Evolutionary conservation across 2,888 invertebrate genomes (phyloP).

Genomic region (Ormyrus pomaceus): DNA sequence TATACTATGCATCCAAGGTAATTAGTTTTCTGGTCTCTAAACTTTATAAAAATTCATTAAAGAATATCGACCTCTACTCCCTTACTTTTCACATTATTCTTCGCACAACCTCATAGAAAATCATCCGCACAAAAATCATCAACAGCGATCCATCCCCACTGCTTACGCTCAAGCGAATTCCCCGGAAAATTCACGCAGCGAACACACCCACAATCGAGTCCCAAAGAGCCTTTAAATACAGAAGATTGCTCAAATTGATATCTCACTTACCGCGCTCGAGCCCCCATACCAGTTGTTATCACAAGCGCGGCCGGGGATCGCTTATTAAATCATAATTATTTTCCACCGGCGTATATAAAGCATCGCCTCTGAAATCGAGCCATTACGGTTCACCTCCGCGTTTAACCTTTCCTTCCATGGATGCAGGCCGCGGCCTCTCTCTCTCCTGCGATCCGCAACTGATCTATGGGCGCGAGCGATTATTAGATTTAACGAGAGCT

Average conservation of each 20-base stretch:
- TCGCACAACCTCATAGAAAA: no score
- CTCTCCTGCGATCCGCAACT: constrained; percentile 49
- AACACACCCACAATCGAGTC: no score
- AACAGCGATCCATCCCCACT: no score
- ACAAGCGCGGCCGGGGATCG: neutral
- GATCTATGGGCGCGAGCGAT: constrained; percentile 54
- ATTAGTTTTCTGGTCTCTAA: no score
- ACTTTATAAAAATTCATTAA: no score
- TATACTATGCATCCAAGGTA: no score
- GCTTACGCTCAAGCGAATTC: no score
- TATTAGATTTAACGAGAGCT: constrained; percentile 55
- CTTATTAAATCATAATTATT: constrained; percentile 51
- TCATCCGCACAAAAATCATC: no score
- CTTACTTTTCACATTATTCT: no score
- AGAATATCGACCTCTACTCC: no score
- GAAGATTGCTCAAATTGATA: constrained; percentile 24
- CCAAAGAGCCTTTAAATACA: neutral
- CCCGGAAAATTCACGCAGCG: no score
- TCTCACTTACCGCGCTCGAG: neutral
- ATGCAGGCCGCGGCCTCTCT: constrained; percentile 45
- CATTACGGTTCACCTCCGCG: constrained; percentile 52
- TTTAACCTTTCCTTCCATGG: constrained; percentile 59
- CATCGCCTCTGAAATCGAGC: constrained; percentile 28
- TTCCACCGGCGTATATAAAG: neutral
- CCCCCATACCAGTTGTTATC: neutral